These are phyloP conservation scores for Heterotis niloticus DNA, from an alignment of 2,113 vertebrate species.

Conservation along the genomic window DNA sequence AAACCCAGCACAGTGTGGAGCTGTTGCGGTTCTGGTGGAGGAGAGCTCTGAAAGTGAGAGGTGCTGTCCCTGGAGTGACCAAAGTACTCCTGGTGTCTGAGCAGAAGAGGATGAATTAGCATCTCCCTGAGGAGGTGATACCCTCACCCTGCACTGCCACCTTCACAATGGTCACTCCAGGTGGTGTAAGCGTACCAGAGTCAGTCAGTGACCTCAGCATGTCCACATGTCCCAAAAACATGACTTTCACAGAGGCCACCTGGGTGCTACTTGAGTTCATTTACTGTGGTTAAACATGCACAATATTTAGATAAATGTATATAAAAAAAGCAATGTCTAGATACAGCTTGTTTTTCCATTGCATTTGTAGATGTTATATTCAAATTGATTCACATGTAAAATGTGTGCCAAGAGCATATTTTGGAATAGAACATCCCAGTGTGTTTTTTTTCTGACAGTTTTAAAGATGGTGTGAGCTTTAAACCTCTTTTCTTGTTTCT, in stretches of 20 bases:
- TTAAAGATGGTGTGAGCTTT: neutral
- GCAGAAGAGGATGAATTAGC: too few species aligned
- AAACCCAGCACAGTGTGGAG: neutral
- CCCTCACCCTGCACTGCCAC: too few species aligned
- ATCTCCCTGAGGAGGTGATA: too few species aligned
- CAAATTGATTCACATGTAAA: too few species aligned
- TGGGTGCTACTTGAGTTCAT: neutral
- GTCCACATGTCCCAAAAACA: neutral
- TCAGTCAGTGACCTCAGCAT: conserved; percentile 7
- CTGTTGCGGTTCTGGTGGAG: too few species aligned
- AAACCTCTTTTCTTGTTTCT: neutral
- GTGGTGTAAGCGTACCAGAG: too few species aligned
- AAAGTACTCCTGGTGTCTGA: conserved; percentile 25
- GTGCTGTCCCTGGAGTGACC: conserved; percentile 15
- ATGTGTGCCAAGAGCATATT: too few species aligned
- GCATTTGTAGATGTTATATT: conserved; percentile 3
- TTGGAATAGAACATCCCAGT: neutral
- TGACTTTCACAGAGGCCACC: too few species aligned
- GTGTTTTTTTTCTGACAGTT: neutral
- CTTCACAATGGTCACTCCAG: too few species aligned
- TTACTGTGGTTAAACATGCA: neutral
- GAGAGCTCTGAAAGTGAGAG: conserved; percentile 9
- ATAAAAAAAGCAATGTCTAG: neutral
- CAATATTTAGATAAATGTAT: neutral
- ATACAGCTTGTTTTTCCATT: neutral